Evolutionary conservation across 2,797 vertebrate species (phyloP).

Genomic region (Buceros bicornis): DNA sequence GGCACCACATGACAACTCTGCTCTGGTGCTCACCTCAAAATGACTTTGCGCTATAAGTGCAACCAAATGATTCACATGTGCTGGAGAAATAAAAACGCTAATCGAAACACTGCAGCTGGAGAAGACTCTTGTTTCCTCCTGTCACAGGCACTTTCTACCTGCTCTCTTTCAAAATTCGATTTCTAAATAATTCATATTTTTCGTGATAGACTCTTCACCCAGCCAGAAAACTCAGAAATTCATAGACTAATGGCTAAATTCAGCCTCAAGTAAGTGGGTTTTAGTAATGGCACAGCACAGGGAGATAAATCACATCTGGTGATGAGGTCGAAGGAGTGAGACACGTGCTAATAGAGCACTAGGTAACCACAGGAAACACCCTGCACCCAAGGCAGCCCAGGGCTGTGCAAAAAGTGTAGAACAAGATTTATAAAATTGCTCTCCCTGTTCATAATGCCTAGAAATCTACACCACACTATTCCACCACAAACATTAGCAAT

Average conservation of each 20-base stretch:
- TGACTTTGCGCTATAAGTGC: neutral
- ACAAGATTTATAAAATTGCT: neutral
- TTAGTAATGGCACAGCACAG: neutral
- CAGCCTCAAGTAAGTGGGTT: neutral
- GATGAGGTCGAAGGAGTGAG: neutral
- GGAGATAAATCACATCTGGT: neutral
- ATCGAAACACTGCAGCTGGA: neutral
- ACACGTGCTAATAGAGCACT: neutral
- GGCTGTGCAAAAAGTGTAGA: neutral
- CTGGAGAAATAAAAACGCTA: neutral
- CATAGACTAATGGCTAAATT: neutral
- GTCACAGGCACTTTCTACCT: neutral
- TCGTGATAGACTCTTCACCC: neutral
- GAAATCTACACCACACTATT: neutral
- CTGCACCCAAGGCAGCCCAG: neutral
- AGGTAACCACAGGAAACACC: neutral
- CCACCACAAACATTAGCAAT: neutral
- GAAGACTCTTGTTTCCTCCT: neutral
- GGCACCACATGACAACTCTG: neutral
- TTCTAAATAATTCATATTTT: slow-evolving; percentile 16
- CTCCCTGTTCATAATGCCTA: neutral
- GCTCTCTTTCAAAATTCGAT: neutral
- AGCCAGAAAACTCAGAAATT: neutral
- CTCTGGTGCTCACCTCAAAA: neutral
- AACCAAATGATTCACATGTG: neutral